Evolutionary conservation across 2,888 invertebrate genomes (phyloP).

Genomic region (Alcis repandata): DNA sequence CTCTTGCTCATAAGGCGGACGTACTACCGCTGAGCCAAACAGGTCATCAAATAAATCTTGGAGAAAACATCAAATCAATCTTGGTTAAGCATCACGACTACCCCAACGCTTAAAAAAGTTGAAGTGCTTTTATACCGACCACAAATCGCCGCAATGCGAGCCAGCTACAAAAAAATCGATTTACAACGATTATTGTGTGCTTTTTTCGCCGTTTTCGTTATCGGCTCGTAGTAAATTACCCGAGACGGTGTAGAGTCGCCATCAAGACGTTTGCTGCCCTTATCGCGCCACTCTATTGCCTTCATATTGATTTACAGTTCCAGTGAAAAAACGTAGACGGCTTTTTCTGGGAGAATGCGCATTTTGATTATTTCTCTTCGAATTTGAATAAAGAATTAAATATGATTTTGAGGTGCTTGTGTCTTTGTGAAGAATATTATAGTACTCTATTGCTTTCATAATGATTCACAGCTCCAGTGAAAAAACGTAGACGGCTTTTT

Average conservation of each 20-base stretch:
- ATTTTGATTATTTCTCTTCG: background rate
- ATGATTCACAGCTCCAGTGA: conserved; percentile 49
- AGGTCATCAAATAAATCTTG: background rate
- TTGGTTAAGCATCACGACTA: background rate
- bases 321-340: conserved; percentile 30
- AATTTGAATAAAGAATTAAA: background rate
- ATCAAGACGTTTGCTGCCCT: conserved; percentile 52
- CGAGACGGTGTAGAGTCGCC: conserved; percentile 48
- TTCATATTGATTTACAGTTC: conserved; percentile 52
- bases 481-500: conserved; percentile 26
- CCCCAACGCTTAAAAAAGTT: conserved; percentile 12
- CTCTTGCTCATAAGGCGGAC: too few relatives aligned
- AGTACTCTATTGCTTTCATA: conserved; percentile 46
- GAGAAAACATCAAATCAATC: conserved; percentile 21
- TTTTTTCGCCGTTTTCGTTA: conserved; percentile 50
- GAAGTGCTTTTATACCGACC: conserved; percentile 13
- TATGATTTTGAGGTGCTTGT: background rate
- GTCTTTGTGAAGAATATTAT: too few relatives aligned
- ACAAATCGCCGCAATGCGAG: conserved; percentile 23
- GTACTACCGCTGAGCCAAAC: too few relatives aligned
- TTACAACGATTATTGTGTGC: conserved; percentile 51
- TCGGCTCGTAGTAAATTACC: conserved; percentile 54
- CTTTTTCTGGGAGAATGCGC: conserved; percentile 9
- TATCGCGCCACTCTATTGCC: conserved; percentile 49
- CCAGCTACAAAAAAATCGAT: conserved; percentile 44